Evolutionary conservation across 2,888 invertebrate species (phyloP), one percentile per base, ranked within the genome.

Genomic region (Cephus sareptanus): DNA sequence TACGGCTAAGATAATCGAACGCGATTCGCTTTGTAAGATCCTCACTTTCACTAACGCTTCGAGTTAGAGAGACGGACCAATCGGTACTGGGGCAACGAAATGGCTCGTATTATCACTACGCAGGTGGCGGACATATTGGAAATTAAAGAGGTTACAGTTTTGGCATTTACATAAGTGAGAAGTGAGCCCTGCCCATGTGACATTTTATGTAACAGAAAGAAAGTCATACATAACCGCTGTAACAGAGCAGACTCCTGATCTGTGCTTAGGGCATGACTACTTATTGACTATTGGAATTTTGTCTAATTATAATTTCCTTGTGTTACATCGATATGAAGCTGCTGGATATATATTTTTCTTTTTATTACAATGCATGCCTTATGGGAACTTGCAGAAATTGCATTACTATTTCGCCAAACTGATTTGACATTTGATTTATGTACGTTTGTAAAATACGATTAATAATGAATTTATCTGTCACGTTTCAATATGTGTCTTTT

Each of bases 131-230:
- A 71, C 71, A 4, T 34, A 34, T 71, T 71, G 71, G 11, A 71
- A 71, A 71, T 71, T 71, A 33, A 34, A 71, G 71, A 71, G 71
- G 71, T 71, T 71, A 71, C 31, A 31, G 71, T 71, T 71, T 71
- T 71, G 71, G 71, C 71, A 71, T 71, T 71, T 71, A 31, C 71
- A 71, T 71, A 71, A 71, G 71, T 34, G 71, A 31, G 71, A 31
- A 34, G 34, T 31, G 34, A 71, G 71, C 33, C 71, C 34, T 34
- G 33, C 71, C 71, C 31, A 34, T 71, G 71, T 71, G 71, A 34
- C 13, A 31, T 33, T 71, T 71, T 76, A 79, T 77, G 77, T 79
- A 79, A 79, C 73, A 34, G 37, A 75, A 75, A 73, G 73, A 79
- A 77, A 77, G 79, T 75, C 40, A 73, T 35, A 35, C 31, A 56